A percentile compares a stretch with the other conserved stretches of the same genome.
Conservation (phyloP, 2,888 invertebrate species). For the Pharmacophagus antenor region DNA sequence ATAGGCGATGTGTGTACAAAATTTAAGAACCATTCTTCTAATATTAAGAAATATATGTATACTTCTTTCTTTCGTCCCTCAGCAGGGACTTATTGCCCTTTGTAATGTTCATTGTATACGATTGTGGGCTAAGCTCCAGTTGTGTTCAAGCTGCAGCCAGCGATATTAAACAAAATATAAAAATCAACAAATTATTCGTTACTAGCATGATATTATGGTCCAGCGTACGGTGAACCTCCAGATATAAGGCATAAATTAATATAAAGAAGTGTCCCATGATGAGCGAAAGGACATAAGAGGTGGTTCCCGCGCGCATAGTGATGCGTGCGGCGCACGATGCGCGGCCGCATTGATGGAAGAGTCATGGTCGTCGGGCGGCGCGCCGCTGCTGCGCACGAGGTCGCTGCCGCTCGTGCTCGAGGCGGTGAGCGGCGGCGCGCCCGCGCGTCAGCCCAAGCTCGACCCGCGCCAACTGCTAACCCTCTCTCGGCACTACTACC, state of each 20-base stretch:
- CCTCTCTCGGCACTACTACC: conserved; percentile 90
- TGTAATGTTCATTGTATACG: no score
- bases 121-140: no score
- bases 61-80: no score
- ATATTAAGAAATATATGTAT: no score
- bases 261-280: conserved; percentile 37
- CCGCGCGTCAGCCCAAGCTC: conserved; percentile 72
- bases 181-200: not conserved
- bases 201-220: not conserved
- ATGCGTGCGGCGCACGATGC: conserved; percentile 71
- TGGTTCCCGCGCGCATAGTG: conserved; percentile 58
- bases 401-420: conserved; percentile 84
- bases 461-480: conserved; percentile 83
- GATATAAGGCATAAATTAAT: conserved; percentile 3
- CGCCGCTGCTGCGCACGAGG: conserved; percentile 83
- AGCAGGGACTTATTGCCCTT: no score
- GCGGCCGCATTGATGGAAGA: conserved; percentile 77
- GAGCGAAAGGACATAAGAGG: conserved; percentile 63
- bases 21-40: no score
- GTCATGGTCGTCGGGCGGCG: conserved; percentile 80
- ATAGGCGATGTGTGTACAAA: no score
- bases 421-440: conserved; percentile 70
- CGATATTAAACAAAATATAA: not conserved
- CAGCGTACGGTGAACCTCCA: conserved; percentile 33
- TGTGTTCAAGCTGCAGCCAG: not conserved